Evolutionary conservation across 2,888 invertebrate genomes (phyloP), one percentile per base, ranked within the genome.

Genomic region (Mythimna lalbum): DNA sequence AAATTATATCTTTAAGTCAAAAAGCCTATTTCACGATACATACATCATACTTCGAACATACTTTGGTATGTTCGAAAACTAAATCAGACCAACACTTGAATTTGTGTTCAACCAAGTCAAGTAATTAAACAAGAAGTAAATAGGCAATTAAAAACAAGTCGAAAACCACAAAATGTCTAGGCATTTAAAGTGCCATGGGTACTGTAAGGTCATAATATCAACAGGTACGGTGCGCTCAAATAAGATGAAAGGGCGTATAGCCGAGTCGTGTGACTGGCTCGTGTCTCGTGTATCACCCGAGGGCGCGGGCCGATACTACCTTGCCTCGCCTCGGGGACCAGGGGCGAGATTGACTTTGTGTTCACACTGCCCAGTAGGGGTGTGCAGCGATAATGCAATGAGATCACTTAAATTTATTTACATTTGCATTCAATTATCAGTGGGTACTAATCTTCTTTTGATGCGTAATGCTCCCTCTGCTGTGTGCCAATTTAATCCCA

Each of bases 191-290:
- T 43, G 9, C 10, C 21, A 6, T 36, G 14, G 56, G 6, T 36
- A 57, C 53, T 33, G 17, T 49, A 65, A 14, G 31, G 39, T 31
- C 7, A 21, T 55, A 39, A 21, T 55, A 39, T 49, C 73, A 72
- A 50, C 70, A 57, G n/a, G 49, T 39, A 49, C 36, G 12, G 3
- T 19, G 9, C 2, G 1, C 17, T 17, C 12, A 36, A 27, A 69
- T 23, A 43, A 52, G 2, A 17, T 6, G 9, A n/a, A 50, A 23
- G 33, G 50, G 47, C 23, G 23, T 12, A 6, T 52, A 52, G 23
- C 23, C 12, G 23, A 23, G 31, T 56, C 36, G 17, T 21, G 27
- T 39, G 33, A 19, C 5, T 39, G 33, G 14, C 3, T 59, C 10
- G 33, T 49, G 47, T 49, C 36, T 36, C 33, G 33, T 39, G 17